phyloP scores from a whole-genome alignment of 2,888 invertebrate genomes.

The Beris chalybata region DNA sequence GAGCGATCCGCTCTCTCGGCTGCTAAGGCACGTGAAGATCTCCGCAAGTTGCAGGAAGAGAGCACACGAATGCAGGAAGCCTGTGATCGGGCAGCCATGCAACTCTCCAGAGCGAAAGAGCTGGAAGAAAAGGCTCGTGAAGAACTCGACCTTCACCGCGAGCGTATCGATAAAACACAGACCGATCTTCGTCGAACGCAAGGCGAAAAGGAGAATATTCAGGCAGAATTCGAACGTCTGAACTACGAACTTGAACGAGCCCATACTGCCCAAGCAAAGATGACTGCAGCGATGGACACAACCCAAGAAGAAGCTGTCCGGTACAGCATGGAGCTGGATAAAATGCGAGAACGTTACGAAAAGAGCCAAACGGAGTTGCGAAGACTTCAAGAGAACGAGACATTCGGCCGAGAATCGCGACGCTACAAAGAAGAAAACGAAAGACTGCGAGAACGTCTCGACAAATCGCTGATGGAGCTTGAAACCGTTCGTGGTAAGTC shows the following conservation, averaged over 20 bases:
- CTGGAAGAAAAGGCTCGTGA: conserved; percentile 89
- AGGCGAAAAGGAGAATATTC: conserved; percentile 82
- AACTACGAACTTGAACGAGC: conserved; percentile 85
- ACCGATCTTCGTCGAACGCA: conserved; percentile 79
- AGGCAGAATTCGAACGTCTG: conserved; percentile 80
- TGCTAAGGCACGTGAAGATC: conserved; percentile 81
- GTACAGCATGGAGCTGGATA: conserved; percentile 84
- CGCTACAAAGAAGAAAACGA: conserved; percentile 80
- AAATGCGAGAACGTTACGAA: conserved; percentile 89
- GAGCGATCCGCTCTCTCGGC: conserved; percentile 81
- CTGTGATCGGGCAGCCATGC: conserved; percentile 84
- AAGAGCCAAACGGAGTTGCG: conserved; percentile 80
- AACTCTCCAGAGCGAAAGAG: conserved; percentile 83
- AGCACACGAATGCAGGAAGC: conserved; percentile 82
- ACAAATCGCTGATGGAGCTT: conserved; percentile 78
- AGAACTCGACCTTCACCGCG: conserved; percentile 85
- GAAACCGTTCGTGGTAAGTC: conserved; percentile 80
- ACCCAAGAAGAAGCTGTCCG: conserved; percentile 87
- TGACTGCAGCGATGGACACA: conserved; percentile 82
- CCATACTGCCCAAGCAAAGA: conserved; percentile 83
- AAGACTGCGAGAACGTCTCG: conserved; percentile 75
- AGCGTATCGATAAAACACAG: conserved; percentile 85
- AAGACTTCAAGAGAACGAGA: conserved; percentile 79
- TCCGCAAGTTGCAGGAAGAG: conserved; percentile 85
- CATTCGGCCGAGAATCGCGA: conserved; percentile 77